Percentiles rank a stretch among this genome's conserved stretches.
phyloP scores from a whole-genome alignment of 2,797 vertebrate species.

The Florisuga fusca region DNA sequence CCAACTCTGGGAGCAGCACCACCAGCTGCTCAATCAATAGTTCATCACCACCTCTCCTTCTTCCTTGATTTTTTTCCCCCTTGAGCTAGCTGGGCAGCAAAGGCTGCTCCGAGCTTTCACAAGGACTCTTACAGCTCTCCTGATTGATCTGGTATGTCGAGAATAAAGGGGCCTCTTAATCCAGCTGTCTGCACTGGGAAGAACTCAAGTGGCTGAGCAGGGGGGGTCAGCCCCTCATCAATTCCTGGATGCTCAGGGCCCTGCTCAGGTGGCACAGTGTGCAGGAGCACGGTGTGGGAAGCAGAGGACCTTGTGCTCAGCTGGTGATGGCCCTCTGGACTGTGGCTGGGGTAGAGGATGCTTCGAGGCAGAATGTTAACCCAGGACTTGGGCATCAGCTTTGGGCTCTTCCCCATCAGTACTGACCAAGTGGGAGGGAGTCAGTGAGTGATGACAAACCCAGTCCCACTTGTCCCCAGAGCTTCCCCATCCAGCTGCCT shows the following conservation, averaged over 20 bases:
- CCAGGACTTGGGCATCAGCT: too few relatives aligned
- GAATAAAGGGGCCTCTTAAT: constrained; percentile 27
- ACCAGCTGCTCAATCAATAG: constrained; percentile 17
- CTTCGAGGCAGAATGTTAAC: too few relatives aligned
- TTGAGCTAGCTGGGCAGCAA: constrained; percentile 22
- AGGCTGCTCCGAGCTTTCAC: constrained; percentile 22
- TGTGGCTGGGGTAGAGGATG: too few relatives aligned
- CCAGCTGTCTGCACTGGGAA: constrained; percentile 18
- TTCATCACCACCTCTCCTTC: constrained; percentile 55
- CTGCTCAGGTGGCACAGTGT: background rate
- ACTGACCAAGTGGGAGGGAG: background rate
- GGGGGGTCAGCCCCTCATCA: constrained; percentile 44
- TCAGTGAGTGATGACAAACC: constrained; percentile 29
- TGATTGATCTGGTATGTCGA: constrained; percentile 35
- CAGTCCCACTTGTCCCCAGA: background rate
- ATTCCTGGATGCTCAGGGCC: background rate
- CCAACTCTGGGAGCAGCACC: background rate
- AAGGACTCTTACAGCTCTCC: constrained; percentile 35
- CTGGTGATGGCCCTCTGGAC: too few relatives aligned
- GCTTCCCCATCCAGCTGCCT: background rate
- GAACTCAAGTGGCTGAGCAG: background rate
- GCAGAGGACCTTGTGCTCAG: too few relatives aligned
- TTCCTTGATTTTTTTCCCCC: constrained; percentile 46
- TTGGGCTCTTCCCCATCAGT: too few relatives aligned
- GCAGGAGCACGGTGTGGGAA: background rate